Evolutionary conservation across 2,888 invertebrate species (phyloP), one percentile per base, ranked within the genome.

Genomic region (Platycnemis pennipes): DNA sequence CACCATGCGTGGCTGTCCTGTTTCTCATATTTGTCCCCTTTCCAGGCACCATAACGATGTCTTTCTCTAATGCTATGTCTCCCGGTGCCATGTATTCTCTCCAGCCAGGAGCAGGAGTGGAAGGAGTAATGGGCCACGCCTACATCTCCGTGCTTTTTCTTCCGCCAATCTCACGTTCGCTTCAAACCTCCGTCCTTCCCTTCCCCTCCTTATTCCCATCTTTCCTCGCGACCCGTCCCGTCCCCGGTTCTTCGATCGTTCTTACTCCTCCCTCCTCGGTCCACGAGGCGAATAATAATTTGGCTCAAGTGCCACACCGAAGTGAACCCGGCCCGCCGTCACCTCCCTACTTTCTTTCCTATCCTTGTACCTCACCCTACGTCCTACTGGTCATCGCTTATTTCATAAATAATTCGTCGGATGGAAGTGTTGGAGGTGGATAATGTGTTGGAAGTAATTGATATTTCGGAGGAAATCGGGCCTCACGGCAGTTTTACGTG

Each of bases 261-360:
- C 11, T 31, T 7, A 31, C 11, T 13, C 13, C 8, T 37, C 11
- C 31, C 31, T 31, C 5, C 77, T 11, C 13, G 13, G 37, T 37
- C 31, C 77, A 77, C 77, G 77, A 77, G 77, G 13, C 77, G 77
- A 77, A 77, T 77, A 77, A 77, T 77, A 77, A 77, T 37, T 77
- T 37, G 13, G 31, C n/a, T 13, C 11, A 49, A 49, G 49, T 31
- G 7, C 77, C 77, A 44, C 22, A 44, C 44, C 44, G n/a, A n/a
- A n/a, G n/a, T n/a, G n/a, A n/a, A 0, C 63, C 45, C 22, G 4
- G 44, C 69, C 42, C 26, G 2, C 63, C 13, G 31, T 8, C 26
- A 13, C 7, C 56, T 1, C 16, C 22, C 19, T 44, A 1, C 16
- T 42, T 63, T 44, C 44, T 37, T 26, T 22, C 11, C 37, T 26